phyloP scores from a whole-genome alignment of 2,888 invertebrate species.

The Ferrisia virgata region DNA sequence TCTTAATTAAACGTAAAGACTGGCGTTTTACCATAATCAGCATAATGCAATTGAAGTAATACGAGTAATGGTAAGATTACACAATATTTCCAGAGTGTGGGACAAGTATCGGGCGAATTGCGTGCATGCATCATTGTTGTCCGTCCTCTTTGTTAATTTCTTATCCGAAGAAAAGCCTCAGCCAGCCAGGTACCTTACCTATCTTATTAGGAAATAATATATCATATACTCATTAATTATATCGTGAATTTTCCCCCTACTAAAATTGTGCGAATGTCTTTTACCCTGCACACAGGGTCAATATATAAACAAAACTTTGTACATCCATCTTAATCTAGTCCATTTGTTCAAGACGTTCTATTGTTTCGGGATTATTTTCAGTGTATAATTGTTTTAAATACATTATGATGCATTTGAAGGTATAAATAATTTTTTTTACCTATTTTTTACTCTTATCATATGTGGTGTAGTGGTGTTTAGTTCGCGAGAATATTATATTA shows the following conservation, averaged over 20 bases:
- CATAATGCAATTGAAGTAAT: slow-evolving; percentile 43
- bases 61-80: slow-evolving; percentile 41
- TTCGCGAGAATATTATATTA: too few relatives aligned
- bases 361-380: slow-evolving; percentile 19
- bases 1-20: slow-evolving; percentile 40
- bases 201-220: slow-evolving; percentile 43
- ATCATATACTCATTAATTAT: slow-evolving; percentile 37
- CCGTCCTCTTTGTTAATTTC: slow-evolving; percentile 43
- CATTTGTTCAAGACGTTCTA: slow-evolving; percentile 35
- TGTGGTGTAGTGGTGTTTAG: slow-evolving; percentile 3
- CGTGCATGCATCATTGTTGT: slow-evolving; percentile 43
- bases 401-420: slow-evolving; percentile 22
- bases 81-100: slow-evolving; percentile 41
- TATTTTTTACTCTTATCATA: not conserved
- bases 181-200: slow-evolving; percentile 34
- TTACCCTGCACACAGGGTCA: slow-evolving; percentile 37
- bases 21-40: slow-evolving; percentile 45
- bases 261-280: not conserved
- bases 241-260: slow-evolving; percentile 44
- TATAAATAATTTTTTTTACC: not conserved
- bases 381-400: not conserved
- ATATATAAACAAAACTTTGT: slow-evolving; percentile 39
- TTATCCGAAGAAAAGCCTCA: slow-evolving; percentile 35
- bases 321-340: slow-evolving; percentile 40
- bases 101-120: slow-evolving; percentile 45